phyloP scores from a whole-genome alignment of 2,888 invertebrate species.

The Glaucopsyche alexis region DNA sequence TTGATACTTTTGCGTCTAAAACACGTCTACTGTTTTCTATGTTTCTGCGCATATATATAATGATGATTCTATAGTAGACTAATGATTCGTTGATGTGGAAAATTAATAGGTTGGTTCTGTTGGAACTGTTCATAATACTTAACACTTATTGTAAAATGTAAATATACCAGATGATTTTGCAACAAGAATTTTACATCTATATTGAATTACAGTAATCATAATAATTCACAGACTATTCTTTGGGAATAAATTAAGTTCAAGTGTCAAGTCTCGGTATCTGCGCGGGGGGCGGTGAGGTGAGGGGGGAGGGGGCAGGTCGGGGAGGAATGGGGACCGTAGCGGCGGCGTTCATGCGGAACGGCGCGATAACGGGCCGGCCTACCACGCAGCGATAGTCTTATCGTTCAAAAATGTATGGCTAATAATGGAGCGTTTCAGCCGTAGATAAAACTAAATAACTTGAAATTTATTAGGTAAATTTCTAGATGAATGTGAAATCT shows the following conservation, averaged over 20 bases:
- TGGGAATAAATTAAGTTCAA: conserved; percentile 71
- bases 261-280: conserved; percentile 72
- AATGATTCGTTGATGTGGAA: too few relatives aligned
- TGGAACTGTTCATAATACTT: too few relatives aligned
- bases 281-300: conserved; percentile 41
- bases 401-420: conserved; percentile 73
- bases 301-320: conserved; percentile 37
- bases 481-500: conserved; percentile 11
- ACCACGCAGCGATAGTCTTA: conserved; percentile 76
- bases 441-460: conserved; percentile 32
- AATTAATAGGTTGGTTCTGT: too few relatives aligned
- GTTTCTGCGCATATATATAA: too few relatives aligned
- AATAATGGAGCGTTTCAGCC: conserved; percentile 63
- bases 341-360: conserved; percentile 78
- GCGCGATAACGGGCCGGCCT: conserved; percentile 78
- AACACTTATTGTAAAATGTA: too few relatives aligned
- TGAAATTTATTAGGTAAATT: conserved; percentile 30
- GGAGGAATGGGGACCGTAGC: conserved; percentile 60
- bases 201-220: conserved; percentile 10
- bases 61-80: too few relatives aligned
- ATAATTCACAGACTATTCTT: conserved; percentile 35
- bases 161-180: neutral
- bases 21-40: too few relatives aligned
- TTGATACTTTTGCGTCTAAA: too few relatives aligned
- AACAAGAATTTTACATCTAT: neutral